Base-by-base conservation (phyloP, 2,888 invertebrate genomes). In the Beris morrisii region DNA sequence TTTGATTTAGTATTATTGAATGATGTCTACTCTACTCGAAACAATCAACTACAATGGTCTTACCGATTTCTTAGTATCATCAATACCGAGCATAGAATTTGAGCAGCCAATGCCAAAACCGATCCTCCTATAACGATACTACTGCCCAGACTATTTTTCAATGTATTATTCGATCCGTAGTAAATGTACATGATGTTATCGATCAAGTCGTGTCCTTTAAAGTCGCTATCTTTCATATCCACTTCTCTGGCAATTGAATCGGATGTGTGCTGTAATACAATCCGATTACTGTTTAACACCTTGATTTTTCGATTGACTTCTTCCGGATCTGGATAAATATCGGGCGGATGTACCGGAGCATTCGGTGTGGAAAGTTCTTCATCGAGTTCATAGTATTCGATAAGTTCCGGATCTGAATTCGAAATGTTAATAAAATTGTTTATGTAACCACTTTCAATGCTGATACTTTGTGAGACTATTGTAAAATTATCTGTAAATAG, bases 161-260 rank as follows among this genome's bases (percentile, higher is more conserved):
- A 46, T 74, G 71, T 82, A 75, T 70, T 82, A 78, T 76, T 84
- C 75, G 79, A 85, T 76, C 82, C 86, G 82, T 88, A 88, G 72
- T 89, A 89, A 46, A 89, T 83, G 74, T 89, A 89, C 76, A 88
- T 88, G 55, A 89, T 85, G 73, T 88, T 88, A 73, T 89, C 89
- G 61, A 90, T 90, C 48, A 87, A 85, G 72, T 88, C 88, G 73
- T 88, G 88, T 70, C 88, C 88, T 71, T 85, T 85, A 4, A 89
- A 79, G 75, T 88, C 88, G 46, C 59, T 64, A 57, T 67, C 67
- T 28, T 66, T 54, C n/a, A 46, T 13, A 45, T 65, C 67, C 9
- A 44, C 52, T 31, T 68, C 67, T 12, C 22, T 56, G 13, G 30
- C 57, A 48, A 28, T 59, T 30, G 22, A 56, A 13, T 11, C 15